A percentile compares a stretch with the other conserved stretches of the same genome.
Evolutionary conservation across 2,113 vertebrate species (phyloP).

Genomic region (Bubo bubo): DNA sequence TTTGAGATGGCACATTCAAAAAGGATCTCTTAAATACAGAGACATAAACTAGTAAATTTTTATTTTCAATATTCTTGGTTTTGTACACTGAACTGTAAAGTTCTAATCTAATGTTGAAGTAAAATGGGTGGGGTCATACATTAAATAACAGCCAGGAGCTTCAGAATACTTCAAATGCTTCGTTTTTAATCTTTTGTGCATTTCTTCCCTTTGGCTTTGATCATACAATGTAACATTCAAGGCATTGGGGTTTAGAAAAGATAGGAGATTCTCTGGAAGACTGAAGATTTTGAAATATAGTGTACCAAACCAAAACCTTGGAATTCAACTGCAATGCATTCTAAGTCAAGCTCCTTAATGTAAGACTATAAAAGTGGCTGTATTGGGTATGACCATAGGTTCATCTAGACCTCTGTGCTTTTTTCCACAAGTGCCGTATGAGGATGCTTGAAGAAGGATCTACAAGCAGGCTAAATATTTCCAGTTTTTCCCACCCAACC

Average conservation of each 20-base stretch:
- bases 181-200: not conserved
- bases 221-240: not conserved
- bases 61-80: not conserved
- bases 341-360: not conserved
- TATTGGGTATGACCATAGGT: not conserved
- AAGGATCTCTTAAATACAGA: not conserved
- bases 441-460: not conserved
- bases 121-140: not conserved
- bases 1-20: not conserved
- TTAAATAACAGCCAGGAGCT: not conserved
- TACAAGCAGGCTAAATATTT: not conserved
- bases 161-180: not conserved
- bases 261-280: not conserved
- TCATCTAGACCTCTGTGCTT: not conserved
- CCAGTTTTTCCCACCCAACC: not conserved
- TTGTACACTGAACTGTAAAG: not conserved
- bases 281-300: not conserved
- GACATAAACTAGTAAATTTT: not conserved
- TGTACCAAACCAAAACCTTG: not conserved
- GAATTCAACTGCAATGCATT: not conserved
- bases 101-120: not conserved
- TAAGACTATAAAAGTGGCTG: not conserved
- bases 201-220: not conserved
- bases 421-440: rapidly evolving
- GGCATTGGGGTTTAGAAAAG: not conserved